phyloP scores from a whole-genome alignment of 2,797 vertebrate species.

The Hylomyscus alleni region DNA sequence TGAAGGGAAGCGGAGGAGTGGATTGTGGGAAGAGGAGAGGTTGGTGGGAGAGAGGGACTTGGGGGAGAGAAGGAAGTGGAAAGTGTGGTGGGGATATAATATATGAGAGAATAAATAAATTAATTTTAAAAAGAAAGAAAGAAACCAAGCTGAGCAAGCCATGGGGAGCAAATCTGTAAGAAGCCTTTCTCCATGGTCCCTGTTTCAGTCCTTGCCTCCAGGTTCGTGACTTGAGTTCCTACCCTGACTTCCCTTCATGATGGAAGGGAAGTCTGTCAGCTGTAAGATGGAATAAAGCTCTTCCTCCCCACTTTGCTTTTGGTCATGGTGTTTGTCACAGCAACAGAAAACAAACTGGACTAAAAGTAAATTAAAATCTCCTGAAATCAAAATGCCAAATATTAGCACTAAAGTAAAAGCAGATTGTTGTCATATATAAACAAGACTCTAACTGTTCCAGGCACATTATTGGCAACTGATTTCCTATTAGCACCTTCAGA shows the following conservation, averaged over 20 bases:
- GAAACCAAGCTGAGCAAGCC: not conserved
- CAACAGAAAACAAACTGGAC: not conserved
- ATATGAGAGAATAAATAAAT: not conserved
- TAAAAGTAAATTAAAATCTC: not conserved
- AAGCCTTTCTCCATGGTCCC: not conserved
- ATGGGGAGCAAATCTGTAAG: not conserved
- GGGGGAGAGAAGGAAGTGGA: not conserved
- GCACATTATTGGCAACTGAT: not conserved
- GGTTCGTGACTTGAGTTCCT: not conserved
- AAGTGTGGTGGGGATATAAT: not conserved
- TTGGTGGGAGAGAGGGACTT: not conserved
- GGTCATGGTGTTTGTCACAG: too few relatives aligned
- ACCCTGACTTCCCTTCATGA: not conserved
- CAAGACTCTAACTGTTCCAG: not conserved
- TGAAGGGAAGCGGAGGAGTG: not conserved
- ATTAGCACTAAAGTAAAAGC: not conserved
- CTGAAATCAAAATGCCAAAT: slow-evolving; percentile 19
- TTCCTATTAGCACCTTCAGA: not conserved
- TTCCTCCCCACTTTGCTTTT: not conserved
- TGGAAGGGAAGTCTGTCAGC: too few relatives aligned
- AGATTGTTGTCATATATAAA: not conserved
- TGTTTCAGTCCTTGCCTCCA: not conserved
- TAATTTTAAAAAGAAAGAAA: not conserved
- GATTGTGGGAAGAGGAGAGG: not conserved
- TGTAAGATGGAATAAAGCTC: not conserved